Percentiles rank a stretch among this genome's conserved stretches.
phyloP scores from a whole-genome alignment of 2,888 invertebrate genomes.

The Priocnemis perturbator region DNA sequence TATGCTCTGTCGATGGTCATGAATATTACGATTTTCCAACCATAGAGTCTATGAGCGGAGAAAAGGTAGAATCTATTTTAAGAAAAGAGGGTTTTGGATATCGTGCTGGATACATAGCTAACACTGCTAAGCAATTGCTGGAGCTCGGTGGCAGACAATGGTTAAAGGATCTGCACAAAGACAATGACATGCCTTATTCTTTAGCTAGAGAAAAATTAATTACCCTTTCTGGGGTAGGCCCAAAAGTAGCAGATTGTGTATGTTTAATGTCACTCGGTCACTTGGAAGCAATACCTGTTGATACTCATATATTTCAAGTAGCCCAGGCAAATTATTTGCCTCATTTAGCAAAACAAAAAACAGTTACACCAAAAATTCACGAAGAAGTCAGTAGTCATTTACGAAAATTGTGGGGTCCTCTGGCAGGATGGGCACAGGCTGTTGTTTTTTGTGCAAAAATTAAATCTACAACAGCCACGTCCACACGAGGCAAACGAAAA shows the following conservation, averaged over 20 bases:
- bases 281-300: constrained; percentile 92
- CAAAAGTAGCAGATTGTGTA: constrained; percentile 98
- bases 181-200: constrained; percentile 81
- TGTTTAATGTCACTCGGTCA: constrained; percentile 97
- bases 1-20: constrained; percentile 81
- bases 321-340: constrained; percentile 89
- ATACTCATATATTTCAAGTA: constrained; percentile 97
- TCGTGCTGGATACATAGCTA: constrained; percentile 89
- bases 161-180: constrained; percentile 80
- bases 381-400: constrained; percentile 91
- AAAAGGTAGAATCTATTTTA: constrained; percentile 83
- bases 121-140: constrained; percentile 83
- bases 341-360: constrained; percentile 84
- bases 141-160: constrained; percentile 84
- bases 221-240: constrained; percentile 91
- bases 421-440: constrained; percentile 97
- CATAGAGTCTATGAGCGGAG: constrained; percentile 79
- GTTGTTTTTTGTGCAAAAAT: constrained; percentile 79
- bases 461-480: constrained; percentile 41
- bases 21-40: constrained; percentile 89
- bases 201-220: constrained; percentile 86
- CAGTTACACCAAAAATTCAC: constrained; percentile 89
- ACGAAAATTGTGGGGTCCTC: constrained; percentile 86
- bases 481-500: constrained; percentile 31
- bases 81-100: constrained; percentile 89